Base-by-base conservation (phyloP, 2,888 invertebrate species). In the Tachina grossa region DNA sequence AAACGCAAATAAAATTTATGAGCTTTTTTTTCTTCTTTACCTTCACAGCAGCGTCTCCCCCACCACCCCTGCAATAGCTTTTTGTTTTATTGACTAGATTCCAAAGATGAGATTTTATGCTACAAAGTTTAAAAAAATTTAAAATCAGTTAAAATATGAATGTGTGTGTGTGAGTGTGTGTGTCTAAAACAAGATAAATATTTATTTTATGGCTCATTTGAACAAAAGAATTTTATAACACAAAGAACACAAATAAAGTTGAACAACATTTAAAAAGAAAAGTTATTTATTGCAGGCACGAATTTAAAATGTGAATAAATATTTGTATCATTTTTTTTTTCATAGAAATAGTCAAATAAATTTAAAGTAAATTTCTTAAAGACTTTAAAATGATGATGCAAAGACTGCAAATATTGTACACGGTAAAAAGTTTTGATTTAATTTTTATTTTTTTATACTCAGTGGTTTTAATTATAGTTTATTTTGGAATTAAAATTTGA, bases 121-220 rank as follows among this genome's bases (percentile, higher is more conserved):
- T 47, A 59, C 16, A 66, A 31, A 74, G 43, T 31, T 31, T 5
- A 6, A 55, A 55, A 63, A 51, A 80, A 22, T 51, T 22, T 49
- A 14, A 69, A 72, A 84, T 84, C 75, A 68, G 68, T 57, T 77
- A 47, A 72, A 55, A 68, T 81, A 77, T 57, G 9, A 49, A 9
- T 53, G 68, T 19, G 16, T 65, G 43, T 55, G 19, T 55, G 13
- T 55, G 19, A 47, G 13, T 61, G 57, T 69, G 43, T 72, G 47
- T 53, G 65, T 51, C 14, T 47, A 55, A 63, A 47, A 69, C 51
- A 79, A 83, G 65, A 77, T 77, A 83, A 83, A 83, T 83, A 83
- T 83, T 72, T 83, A 72, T 83, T 83, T 83, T 79, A 85, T 83
- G 85, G 79, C 85, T 85, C 75, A 79, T 83, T 85, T 82, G 83